phyloP scores from a whole-genome alignment of 1,140 invertebrate species.

The Sitophilus oryzae region DNA sequence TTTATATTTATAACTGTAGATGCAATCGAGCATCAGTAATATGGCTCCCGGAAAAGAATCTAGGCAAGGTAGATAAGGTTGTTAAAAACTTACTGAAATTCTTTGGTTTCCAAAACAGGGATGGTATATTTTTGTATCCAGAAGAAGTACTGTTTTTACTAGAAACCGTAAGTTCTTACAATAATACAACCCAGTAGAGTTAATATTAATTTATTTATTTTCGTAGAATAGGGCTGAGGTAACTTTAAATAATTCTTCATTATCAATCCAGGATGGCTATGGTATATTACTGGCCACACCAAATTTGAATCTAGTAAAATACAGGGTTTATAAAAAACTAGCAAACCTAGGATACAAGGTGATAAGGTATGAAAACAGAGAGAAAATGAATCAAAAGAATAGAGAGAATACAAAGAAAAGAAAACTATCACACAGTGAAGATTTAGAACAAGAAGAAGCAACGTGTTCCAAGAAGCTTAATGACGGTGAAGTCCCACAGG shows the following conservation, averaged over 20 bases:
- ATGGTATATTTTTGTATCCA: slow-evolving; percentile 33
- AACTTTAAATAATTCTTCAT: slow-evolving; percentile 23
- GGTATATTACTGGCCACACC: slow-evolving; percentile 25
- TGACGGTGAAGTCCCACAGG: no score
- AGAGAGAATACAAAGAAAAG: neutral
- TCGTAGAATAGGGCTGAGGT: slow-evolving; percentile 41
- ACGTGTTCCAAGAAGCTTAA: no score
- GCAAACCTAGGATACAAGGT: slow-evolving; percentile 32
- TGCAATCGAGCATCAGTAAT: slow-evolving; percentile 24
- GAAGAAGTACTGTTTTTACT: slow-evolving; percentile 42
- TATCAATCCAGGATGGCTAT: slow-evolving; percentile 40
- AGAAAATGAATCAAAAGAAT: slow-evolving; percentile 2
- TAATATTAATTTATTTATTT: slow-evolving; percentile 10
- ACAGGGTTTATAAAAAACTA: slow-evolving; percentile 38
- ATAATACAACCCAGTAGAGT: neutral
- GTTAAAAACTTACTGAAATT: slow-evolving; percentile 24
- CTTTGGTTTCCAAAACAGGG: slow-evolving; percentile 34
- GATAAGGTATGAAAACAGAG: slow-evolving; percentile 14
- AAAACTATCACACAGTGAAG: neutral
- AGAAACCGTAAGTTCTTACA: slow-evolving; percentile 37
- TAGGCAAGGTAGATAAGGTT: slow-evolving; percentile 29
- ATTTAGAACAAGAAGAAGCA: slow-evolving; percentile 2
- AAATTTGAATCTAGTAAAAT: slow-evolving; percentile 28
- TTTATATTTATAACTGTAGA: slow-evolving; percentile 20
- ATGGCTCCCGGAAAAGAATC: slow-evolving; percentile 27